Evolutionary conservation across 1,140 invertebrate species (phyloP).

Genomic region (Neuroterus valhalla): DNA sequence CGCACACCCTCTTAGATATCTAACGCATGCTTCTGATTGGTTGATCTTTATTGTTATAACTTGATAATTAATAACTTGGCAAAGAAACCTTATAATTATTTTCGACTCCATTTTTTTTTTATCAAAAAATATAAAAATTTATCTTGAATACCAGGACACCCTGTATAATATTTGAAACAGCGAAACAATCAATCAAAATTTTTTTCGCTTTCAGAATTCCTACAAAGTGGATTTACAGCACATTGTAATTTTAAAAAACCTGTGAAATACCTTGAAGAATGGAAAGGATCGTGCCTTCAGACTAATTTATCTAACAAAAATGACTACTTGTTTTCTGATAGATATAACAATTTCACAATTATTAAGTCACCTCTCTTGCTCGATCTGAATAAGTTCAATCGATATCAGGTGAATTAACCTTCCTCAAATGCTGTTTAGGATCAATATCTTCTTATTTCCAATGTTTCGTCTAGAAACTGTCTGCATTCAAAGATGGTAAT

Average conservation of each 20-base stretch:
- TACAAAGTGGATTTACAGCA: conserved; percentile 68
- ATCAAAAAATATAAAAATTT: no score
- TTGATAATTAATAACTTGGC: no score
- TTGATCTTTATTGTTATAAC: no score
- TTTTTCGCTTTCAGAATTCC: conserved; percentile 66
- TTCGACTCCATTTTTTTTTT: no score
- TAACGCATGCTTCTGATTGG: no score
- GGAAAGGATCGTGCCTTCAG: conserved; percentile 71
- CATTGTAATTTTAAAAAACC: conserved; percentile 67
- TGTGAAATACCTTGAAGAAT: conserved; percentile 71
- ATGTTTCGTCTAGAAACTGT: no score
- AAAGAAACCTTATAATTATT: no score
- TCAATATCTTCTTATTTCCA: no score
- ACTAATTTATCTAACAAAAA: conserved; percentile 65
- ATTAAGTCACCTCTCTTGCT: conserved; percentile 64
- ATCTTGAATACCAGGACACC: conserved; percentile 3
- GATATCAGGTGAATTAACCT: conserved; percentile 50
- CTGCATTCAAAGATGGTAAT: no score
- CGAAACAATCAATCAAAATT: not conserved
- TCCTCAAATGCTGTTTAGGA: no score
- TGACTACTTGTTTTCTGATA: conserved; percentile 59
- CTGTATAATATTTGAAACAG: conserved; percentile 30
- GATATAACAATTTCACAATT: conserved; percentile 67
- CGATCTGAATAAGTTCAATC: conserved; percentile 51
- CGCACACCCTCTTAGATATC: no score